Evolutionary conservation across 2,797 vertebrate species (phyloP).

Genomic region (Botia kubotai): DNA sequence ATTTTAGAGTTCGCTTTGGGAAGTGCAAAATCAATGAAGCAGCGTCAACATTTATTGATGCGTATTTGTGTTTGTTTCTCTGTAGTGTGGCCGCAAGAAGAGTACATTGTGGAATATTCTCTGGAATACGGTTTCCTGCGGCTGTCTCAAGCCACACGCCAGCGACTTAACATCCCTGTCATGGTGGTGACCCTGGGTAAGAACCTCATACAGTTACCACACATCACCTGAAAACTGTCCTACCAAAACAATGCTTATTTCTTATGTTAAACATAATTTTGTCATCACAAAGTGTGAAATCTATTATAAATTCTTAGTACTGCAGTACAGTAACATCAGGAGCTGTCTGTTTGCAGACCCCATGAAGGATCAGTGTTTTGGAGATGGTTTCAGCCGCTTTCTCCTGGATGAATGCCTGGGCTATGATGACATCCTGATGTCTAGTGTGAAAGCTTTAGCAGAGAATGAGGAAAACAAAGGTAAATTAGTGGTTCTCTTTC

Average conservation of each 20-base stretch:
- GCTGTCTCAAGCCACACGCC: slow-evolving; percentile 91
- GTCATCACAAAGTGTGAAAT: too few relatives aligned
- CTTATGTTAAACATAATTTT: too few relatives aligned
- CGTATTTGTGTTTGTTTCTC: slow-evolving; percentile 22
- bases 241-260: too few relatives aligned
- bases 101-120: slow-evolving; percentile 97
- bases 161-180: slow-evolving; percentile 94
- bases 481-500: slow-evolving; percentile 55
- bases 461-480: slow-evolving; percentile 98
- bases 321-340: neutral
- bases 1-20: neutral
- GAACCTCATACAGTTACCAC: slow-evolving; percentile 46
- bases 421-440: slow-evolving; percentile 98
- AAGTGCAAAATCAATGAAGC: neutral
- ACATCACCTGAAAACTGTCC: neutral
- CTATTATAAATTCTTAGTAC: neutral
- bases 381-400: slow-evolving; percentile 94
- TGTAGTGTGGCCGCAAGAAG: slow-evolving; percentile 93
- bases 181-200: slow-evolving; percentile 97
- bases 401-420: slow-evolving; percentile 94
- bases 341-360: slow-evolving; percentile 74
- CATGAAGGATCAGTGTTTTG: slow-evolving; percentile 90
- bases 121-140: slow-evolving; percentile 95
- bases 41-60: neutral
- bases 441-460: slow-evolving; percentile 94